Evolutionary conservation across 2,888 invertebrate species (phyloP).

Genomic region (Sisyra nigra): DNA sequence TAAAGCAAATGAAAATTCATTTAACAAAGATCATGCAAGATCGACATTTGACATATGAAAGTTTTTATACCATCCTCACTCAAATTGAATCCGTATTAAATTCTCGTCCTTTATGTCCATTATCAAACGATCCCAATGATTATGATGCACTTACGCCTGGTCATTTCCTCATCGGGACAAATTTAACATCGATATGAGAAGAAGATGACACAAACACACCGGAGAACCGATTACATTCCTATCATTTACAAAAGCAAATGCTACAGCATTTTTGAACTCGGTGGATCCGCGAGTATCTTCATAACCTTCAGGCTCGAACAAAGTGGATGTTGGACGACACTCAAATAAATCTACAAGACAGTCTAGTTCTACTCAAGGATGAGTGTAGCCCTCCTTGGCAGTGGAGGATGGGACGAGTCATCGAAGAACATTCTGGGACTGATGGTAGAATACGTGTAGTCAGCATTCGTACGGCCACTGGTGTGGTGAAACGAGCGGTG

Average conservation of each 20-base stretch:
- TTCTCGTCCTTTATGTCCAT: constrained; percentile 13
- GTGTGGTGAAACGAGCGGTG: not conserved
- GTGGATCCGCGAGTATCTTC: constrained; percentile 8
- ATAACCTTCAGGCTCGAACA: not conserved
- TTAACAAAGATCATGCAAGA: constrained; percentile 14
- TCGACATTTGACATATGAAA: constrained; percentile 13
- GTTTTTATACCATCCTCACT: constrained; percentile 13
- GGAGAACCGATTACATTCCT: not conserved
- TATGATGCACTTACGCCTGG: constrained; percentile 5
- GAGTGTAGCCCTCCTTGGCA: not conserved
- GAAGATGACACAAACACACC: not conserved
- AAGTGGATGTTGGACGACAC: not conserved
- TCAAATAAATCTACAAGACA: too few species aligned
- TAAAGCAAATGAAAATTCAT: constrained; percentile 16
- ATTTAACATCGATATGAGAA: constrained; percentile 10
- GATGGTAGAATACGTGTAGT: not conserved
- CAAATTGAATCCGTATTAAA: constrained; percentile 15
- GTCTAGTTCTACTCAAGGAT: too few species aligned
- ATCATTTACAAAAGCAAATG: constrained; percentile 14
- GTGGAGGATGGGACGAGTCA: not conserved
- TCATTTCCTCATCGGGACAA: constrained; percentile 9
- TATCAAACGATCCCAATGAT: constrained; percentile 7
- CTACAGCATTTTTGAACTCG: constrained; percentile 18
- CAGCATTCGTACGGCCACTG: not conserved
- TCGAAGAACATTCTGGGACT: not conserved